Percentiles rank a stretch among this genome's conserved stretches.
Evolutionary conservation across 92 coral and sea anemone species (phyloP).

Genomic region (Umimayanthus chanpuru): DNA sequence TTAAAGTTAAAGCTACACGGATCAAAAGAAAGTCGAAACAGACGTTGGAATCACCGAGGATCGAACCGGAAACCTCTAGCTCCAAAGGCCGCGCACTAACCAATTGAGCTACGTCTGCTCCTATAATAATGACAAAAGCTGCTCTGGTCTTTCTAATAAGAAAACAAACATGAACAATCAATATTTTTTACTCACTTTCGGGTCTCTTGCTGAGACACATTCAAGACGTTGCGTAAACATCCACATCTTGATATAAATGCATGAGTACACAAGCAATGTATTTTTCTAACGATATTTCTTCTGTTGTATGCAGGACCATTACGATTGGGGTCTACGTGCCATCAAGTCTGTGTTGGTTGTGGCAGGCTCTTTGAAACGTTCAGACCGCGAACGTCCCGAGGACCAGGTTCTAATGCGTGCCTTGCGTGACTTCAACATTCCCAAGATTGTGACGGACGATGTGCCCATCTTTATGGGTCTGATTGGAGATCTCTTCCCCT

Average conservation of each 20-base stretch:
- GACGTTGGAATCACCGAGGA: too few relatives aligned
- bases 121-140: not conserved
- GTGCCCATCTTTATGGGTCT: conserved; percentile 99
- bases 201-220: not conserved
- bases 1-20: too few relatives aligned
- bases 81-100: too few relatives aligned
- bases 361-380: conserved; percentile 97
- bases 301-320: conserved; percentile 75
- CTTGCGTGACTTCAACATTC: conserved; percentile 99
- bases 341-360: conserved; percentile 98
- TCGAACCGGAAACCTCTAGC: too few relatives aligned
- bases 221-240: not conserved
- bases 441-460: conserved; percentile 99
- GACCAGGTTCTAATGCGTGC: conserved; percentile 99
- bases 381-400: conserved; percentile 96
- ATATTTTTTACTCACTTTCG: not conserved
- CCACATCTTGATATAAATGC: not conserved
- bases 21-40: too few relatives aligned
- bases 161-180: not conserved
- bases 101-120: too few relatives aligned
- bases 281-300: not conserved
- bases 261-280: not conserved
- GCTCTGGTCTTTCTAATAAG: not conserved
- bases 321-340: conserved; percentile 99
- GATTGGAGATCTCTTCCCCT: conserved; percentile 99